phyloP scores from a whole-genome alignment of 2,113 vertebrate genomes.

The Raja brachyura region DNA sequence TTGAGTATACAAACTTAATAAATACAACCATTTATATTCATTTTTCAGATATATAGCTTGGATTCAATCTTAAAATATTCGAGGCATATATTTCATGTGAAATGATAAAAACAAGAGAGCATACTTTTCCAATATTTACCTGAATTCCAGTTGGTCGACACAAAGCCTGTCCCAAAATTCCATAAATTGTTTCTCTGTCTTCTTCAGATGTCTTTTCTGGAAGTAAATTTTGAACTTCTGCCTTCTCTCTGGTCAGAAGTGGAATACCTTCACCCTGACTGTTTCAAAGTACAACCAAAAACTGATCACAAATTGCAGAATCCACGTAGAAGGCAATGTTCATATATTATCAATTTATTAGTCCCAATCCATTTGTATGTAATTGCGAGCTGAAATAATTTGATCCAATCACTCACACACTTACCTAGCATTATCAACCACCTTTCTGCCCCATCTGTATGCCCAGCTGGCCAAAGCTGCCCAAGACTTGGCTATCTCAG shows the following conservation, averaged over 20 bases:
- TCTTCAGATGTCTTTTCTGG: conserved; percentile 75
- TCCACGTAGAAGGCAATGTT: neutral
- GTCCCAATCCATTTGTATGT: neutral
- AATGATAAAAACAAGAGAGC: neutral
- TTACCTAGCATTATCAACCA: conserved; percentile 95
- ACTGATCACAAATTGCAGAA: neutral
- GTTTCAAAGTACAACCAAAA: conserved; percentile 35
- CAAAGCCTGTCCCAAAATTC: conserved; percentile 91
- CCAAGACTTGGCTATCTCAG: conserved; percentile 95
- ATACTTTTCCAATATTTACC: conserved; percentile 53
- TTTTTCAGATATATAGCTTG: neutral
- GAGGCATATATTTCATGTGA: neutral
- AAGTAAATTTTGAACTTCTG: conserved; percentile 84
- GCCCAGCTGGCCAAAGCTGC: conserved; percentile 94
- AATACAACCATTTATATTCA: neutral
- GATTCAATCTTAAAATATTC: neutral
- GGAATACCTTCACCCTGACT: conserved; percentile 95
- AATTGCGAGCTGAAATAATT: neutral
- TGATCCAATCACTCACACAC: conserved; percentile 39
- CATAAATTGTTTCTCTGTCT: conserved; percentile 84
- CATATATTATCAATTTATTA: too few species aligned
- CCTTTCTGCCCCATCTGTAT: conserved; percentile 95
- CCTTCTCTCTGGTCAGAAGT: conserved; percentile 81
- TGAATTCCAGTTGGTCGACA: conserved; percentile 95
- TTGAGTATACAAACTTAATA: neutral